Evolutionary conservation across 2,888 invertebrate genomes (phyloP).

Genomic region (Leptarthrus brevirostris): DNA sequence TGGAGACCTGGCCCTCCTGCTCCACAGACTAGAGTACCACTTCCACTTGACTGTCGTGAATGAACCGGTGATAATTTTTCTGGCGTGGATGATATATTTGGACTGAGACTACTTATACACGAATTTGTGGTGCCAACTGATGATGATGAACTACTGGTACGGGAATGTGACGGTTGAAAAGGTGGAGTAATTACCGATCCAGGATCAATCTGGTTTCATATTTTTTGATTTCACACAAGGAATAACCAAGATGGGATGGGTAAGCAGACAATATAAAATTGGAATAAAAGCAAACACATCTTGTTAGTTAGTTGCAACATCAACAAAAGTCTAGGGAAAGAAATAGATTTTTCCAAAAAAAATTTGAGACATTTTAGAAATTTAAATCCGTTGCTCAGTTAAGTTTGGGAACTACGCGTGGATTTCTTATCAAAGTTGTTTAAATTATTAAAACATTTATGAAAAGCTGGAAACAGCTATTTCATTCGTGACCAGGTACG

Average conservation of each 20-base stretch:
- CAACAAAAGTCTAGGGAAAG: neutral
- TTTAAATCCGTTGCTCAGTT: no score
- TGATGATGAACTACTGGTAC: conserved; percentile 64
- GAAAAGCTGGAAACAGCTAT: no score
- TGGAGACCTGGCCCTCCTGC: conserved; percentile 47
- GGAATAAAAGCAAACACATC: neutral
- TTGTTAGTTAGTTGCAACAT: conserved; percentile 30
- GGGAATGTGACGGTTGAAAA: conserved; percentile 58
- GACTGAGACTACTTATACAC: conserved; percentile 50
- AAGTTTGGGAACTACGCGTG: no score
- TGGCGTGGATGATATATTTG: conserved; percentile 54
- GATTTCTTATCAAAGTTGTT: no score
- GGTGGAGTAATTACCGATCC: neutral
- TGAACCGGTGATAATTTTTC: conserved; percentile 55
- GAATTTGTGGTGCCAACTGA: conserved; percentile 60
- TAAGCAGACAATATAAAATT: neutral
- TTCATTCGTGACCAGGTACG: no score
- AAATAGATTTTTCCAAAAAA: neutral
- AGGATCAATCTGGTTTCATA: conserved; percentile 27
- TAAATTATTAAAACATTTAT: no score
- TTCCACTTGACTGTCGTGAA: conserved; percentile 55
- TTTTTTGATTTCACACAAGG: conserved; percentile 7
- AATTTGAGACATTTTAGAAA: no score
- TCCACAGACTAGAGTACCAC: conserved; percentile 53
- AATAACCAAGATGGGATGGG: neutral